phyloP scores from a whole-genome alignment of 2,797 vertebrate species.

The Coccyzus lansbergi region DNA sequence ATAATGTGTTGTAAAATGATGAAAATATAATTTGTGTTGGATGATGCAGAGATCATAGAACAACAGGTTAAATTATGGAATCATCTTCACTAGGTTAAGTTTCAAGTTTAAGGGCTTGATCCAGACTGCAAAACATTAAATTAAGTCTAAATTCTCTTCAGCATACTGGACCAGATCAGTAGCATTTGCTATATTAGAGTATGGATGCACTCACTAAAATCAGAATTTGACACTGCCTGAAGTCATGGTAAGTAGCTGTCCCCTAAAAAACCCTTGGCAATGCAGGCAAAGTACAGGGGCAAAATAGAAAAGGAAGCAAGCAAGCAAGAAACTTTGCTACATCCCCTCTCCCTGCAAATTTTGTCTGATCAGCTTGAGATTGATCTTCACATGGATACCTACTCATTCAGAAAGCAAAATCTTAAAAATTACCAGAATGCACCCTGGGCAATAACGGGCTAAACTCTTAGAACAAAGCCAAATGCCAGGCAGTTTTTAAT shows the following conservation, averaged over 20 bases:
- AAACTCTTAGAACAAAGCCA: not conserved
- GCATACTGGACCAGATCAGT: not conserved
- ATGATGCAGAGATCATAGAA: not conserved
- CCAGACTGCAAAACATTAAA: not conserved
- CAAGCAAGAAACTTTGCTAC: accelerated
- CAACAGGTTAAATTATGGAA: not conserved
- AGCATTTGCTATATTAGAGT: not conserved
- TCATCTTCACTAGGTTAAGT: not conserved
- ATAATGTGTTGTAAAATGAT: not conserved
- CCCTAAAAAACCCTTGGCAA: not conserved
- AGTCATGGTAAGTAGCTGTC: not conserved
- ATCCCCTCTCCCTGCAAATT: not conserved
- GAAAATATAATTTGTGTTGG: not conserved
- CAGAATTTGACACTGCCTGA: not conserved
- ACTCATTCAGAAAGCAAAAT: not conserved
- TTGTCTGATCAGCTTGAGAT: not conserved
- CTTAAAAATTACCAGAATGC: not conserved
- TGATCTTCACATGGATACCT: not conserved
- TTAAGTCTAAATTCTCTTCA: not conserved
- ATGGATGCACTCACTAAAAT: not conserved
- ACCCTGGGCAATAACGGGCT: not conserved
- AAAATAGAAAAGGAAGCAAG: not conserved
- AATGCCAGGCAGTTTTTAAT: not conserved
- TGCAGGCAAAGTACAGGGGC: not conserved
- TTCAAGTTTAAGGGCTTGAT: not conserved